Evolutionary conservation across 2,888 invertebrate species (phyloP).

Genomic region (Cecidostiba fungosa): DNA sequence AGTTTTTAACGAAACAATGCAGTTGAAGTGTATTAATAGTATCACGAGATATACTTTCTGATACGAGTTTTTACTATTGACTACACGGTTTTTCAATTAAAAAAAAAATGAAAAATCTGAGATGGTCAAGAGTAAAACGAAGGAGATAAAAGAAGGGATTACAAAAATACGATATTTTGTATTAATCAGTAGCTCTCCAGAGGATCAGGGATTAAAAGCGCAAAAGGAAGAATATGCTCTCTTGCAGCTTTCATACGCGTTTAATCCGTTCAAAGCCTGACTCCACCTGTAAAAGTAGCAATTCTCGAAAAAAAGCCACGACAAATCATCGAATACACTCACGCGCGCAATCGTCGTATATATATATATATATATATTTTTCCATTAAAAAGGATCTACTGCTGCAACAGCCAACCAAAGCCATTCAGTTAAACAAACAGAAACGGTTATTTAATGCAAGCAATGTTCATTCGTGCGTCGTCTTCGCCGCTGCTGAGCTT

Average conservation of each 20-base stretch:
- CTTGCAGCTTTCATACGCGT: background rate
- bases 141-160: background rate
- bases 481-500: constrained; percentile 1
- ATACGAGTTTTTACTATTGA: background rate
- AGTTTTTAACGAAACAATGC: background rate
- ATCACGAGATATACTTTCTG: background rate
- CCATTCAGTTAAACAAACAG: background rate
- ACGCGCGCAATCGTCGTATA: background rate
- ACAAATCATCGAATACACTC: background rate
- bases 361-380: too few species aligned
- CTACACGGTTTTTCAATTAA: too few species aligned
- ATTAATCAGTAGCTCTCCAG: background rate
- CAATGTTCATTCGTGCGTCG: background rate
- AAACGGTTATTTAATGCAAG: background rate
- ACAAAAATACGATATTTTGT: background rate
- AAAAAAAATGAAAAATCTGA: background rate
- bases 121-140: background rate
- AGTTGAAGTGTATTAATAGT: background rate
- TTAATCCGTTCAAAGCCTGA: background rate
- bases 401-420: background rate
- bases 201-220: background rate
- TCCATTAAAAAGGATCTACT: background rate
- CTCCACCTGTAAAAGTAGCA: background rate
- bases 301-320: too few species aligned
- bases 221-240: background rate